Conservation (phyloP, 2,888 invertebrate species). For the Balanococcus diminutus region DNA sequence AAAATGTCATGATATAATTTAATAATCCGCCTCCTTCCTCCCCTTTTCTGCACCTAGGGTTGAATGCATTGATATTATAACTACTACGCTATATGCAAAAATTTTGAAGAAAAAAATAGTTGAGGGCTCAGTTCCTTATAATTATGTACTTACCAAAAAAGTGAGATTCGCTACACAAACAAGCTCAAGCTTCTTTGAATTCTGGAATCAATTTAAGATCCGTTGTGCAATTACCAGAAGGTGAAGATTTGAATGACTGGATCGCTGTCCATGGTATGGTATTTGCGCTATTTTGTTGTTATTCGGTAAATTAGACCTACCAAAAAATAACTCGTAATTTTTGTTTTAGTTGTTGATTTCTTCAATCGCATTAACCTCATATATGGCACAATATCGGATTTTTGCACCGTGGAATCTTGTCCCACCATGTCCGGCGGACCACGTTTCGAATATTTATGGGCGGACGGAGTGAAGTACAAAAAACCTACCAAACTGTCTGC, state of each 20-base stretch:
- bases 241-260: conserved; percentile 89
- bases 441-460: conserved; percentile 89
- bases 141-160: conserved; percentile 87
- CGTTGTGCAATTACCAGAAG: conserved; percentile 81
- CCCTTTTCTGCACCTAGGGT: too few relatives aligned
- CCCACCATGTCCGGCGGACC: conserved; percentile 91
- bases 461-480: conserved; percentile 78
- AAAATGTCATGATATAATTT: too few relatives aligned
- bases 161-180: conserved; percentile 84
- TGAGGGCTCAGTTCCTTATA: too few relatives aligned
- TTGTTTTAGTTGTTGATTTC: conserved; percentile 83
- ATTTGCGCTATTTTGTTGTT: background rate
- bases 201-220: conserved; percentile 83
- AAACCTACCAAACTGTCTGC: conserved; percentile 82
- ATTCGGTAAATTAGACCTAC: background rate
- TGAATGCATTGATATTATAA: too few relatives aligned
- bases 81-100: too few relatives aligned
- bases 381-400: conserved; percentile 86
- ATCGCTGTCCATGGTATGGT: conserved; percentile 85
- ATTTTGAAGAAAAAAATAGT: conserved; percentile 74
- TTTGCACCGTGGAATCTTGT: conserved; percentile 81
- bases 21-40: too few relatives aligned
- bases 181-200: conserved; percentile 87
- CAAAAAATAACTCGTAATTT: background rate
- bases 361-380: conserved; percentile 92